Percentiles rank a stretch among this genome's conserved stretches.
phyloP scores from a whole-genome alignment of 2,113 vertebrate genomes.

The Scatophagus argus region DNA sequence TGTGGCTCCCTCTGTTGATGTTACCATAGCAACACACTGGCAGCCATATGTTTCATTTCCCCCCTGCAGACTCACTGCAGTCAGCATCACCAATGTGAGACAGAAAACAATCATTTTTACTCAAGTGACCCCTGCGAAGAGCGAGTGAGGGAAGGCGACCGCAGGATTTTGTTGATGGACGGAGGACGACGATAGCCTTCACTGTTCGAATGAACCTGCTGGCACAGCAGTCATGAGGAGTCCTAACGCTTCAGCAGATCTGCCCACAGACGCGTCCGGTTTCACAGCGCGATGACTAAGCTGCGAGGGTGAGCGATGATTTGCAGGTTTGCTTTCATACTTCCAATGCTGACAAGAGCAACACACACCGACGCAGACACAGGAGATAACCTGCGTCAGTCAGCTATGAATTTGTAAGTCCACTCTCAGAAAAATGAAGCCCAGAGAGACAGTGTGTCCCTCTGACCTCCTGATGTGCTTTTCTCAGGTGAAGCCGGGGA shows the following conservation, averaged over 20 bases:
- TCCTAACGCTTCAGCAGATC: conserved; percentile 48
- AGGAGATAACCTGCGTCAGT: not conserved
- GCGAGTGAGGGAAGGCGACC: not conserved
- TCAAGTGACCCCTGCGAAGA: conserved; percentile 2
- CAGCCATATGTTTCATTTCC: not conserved
- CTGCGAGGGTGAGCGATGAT: conserved; percentile 28
- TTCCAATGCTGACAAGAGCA: conserved; percentile 14
- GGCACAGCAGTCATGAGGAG: conserved; percentile 44
- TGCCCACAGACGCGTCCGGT: conserved; percentile 52
- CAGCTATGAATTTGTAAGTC: conserved; percentile 10
- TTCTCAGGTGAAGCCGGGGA: conserved; percentile 49
- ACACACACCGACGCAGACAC: not conserved
- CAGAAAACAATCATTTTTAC: conserved; percentile 5
- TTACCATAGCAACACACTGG: conserved; percentile 61
- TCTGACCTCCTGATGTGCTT: conserved; percentile 52
- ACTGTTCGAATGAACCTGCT: conserved; percentile 14
- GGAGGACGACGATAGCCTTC: not conserved
- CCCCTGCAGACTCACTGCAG: conserved; percentile 45
- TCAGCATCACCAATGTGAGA: conserved; percentile 1
- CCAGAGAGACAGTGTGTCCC: conserved; percentile 3
- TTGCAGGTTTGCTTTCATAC: conserved; percentile 39
- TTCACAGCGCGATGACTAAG: conserved; percentile 47
- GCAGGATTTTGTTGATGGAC: conserved; percentile 16
- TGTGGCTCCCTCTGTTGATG: conserved; percentile 57
- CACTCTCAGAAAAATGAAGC: not conserved